Evolutionary conservation across 2,888 invertebrate species (phyloP), one percentile per base, ranked within the genome.

Genomic region (Ormyrus thymus): DNA sequence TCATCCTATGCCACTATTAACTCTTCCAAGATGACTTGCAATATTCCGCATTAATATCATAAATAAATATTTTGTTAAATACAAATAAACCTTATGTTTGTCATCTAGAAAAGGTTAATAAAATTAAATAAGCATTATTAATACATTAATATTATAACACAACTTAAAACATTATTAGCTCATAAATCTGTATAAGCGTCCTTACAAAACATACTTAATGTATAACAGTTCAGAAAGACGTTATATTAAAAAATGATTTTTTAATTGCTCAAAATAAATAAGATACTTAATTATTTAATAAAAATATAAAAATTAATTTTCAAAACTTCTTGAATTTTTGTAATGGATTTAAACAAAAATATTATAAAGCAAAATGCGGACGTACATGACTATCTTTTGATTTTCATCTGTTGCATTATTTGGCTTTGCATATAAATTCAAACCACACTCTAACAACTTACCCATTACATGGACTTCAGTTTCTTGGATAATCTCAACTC

Each of bases 381-480:
- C 68, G 43, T 68, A 58, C 53, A 68, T 13, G 46, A 46, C 13
- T 59, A 66, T 43, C 58, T 29, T 61, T 68, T 68, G 51, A 6
- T 61, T 68, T 66, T 46, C 64, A 68, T 9, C 13, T 75, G 59
- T 51, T 68, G 45, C 8, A 68, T 66, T 68, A 68, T 68, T 73
- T 55, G 15, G 46, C 29, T 59, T 75, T 76, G 62, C 61, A 48
- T 62, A 55, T 45, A 82, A 81, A 82, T 51, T 75, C 84, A 87
- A 82, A 82, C 82, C 81, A 82, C 84, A 79, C 83, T 87, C 87
- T 89, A 86, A 89, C 86, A 88, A 89, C 91, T 90, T 87, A 90
- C 90, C 90, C 87, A 89, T 87, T 76, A 89, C 82, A 83, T 90
- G 89, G 82, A 92, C 90, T 88, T 92, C 91, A 79, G 90, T 90